phyloP scores from a whole-genome alignment of 2,888 invertebrate genomes.

The Trypoxylon attenuatum region DNA sequence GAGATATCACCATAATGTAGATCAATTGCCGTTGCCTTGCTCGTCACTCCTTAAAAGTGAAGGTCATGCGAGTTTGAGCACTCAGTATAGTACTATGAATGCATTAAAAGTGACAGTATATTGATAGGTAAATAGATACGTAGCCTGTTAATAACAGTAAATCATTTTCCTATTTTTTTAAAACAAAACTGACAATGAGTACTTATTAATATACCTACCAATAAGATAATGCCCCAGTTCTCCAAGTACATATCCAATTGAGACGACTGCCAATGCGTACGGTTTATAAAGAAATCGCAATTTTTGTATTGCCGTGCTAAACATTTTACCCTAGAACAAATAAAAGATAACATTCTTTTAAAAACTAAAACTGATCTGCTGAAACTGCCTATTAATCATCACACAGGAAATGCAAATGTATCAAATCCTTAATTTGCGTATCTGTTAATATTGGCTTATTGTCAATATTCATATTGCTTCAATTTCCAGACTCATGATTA shows the following conservation, averaged over 20 bases:
- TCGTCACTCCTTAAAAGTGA: conserved; percentile 81
- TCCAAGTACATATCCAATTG: conserved; percentile 89
- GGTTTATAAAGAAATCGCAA: conserved; percentile 84
- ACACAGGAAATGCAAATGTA: no score
- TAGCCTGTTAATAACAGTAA: no score
- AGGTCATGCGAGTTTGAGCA: background rate
- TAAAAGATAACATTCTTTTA: background rate
- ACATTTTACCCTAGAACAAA: conserved; percentile 58
- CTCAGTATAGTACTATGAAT: no score
- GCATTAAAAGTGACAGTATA: no score
- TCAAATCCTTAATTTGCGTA: no score
- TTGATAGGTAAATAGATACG: no score
- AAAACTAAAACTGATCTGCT: background rate
- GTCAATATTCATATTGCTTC: no score
- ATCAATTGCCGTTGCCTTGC: conserved; percentile 89
- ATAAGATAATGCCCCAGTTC: conserved; percentile 93
- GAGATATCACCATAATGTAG: conserved; percentile 90
- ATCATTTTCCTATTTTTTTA: no score
- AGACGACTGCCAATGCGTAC: conserved; percentile 87
- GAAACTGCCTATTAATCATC: no score
- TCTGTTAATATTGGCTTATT: no score
- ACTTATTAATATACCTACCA: conserved; percentile 75
- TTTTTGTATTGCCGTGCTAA: conserved; percentile 76
- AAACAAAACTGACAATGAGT: background rate
- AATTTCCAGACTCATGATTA: no score